Evolutionary conservation across 2,888 invertebrate genomes (phyloP).

Genomic region (Griposia aprilina): DNA sequence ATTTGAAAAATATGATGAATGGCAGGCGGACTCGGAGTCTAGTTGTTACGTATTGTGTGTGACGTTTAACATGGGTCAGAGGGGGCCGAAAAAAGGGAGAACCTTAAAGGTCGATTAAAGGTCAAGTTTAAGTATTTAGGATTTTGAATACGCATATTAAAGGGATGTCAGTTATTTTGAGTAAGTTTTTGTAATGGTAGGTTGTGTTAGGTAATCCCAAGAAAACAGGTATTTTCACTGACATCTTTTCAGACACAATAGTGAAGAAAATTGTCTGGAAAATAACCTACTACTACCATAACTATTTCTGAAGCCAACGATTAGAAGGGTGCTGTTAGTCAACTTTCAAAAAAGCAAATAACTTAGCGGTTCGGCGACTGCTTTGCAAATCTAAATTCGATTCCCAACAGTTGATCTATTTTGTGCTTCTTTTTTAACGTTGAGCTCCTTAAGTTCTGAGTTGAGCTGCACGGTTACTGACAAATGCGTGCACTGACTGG

Average conservation of each 20-base stretch:
- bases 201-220: neutral
- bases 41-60: constrained; percentile 59
- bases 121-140: constrained; percentile 49
- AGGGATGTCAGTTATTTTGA: neutral
- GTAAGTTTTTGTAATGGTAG: neutral
- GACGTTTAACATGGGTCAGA: constrained; percentile 65
- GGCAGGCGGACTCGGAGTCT: constrained; percentile 28
- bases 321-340: neutral
- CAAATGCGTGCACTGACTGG: too few species aligned
- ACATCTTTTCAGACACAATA: neutral
- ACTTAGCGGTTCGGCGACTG: too few species aligned
- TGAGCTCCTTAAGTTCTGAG: too few species aligned
- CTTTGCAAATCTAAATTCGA: too few species aligned
- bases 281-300: neutral
- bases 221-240: neutral
- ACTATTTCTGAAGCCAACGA: neutral
- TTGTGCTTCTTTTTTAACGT: too few species aligned
- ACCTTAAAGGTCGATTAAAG: constrained; percentile 37
- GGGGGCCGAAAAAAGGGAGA: constrained; percentile 41
- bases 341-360: too few species aligned
- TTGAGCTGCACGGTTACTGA: too few species aligned
- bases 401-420: too few species aligned
- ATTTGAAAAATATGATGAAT: constrained; percentile 63
- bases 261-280: neutral
- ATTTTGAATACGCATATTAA: constrained; percentile 7